These are phyloP conservation scores for Lasius fuliginosus DNA, from an alignment of 2,888 invertebrate species.

Conservation along the genomic window DNA sequence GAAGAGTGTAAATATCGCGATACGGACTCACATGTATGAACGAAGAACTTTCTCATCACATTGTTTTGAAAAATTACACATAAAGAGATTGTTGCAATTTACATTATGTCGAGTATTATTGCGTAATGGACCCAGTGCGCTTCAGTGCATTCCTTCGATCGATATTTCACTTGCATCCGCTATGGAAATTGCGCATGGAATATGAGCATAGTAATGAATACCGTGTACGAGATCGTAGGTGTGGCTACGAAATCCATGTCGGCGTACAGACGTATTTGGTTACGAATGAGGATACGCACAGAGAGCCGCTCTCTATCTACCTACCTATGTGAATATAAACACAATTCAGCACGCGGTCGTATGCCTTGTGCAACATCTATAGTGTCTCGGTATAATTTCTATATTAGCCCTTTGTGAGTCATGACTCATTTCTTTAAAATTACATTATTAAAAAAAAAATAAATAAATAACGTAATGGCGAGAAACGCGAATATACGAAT, in stretches of 20 bases:
- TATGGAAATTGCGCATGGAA: slow-evolving; percentile 42
- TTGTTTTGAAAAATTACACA: background rate
- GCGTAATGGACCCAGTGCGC: slow-evolving; percentile 7
- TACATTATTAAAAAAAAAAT: background rate
- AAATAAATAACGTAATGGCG: background rate
- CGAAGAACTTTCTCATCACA: background rate
- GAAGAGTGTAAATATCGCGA: background rate
- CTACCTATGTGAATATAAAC: slow-evolving; percentile 70
- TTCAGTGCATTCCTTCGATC: slow-evolving; percentile 27
- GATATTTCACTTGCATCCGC: slow-evolving; percentile 39
- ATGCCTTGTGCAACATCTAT: background rate
- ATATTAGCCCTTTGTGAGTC: background rate
- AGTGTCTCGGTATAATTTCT: slow-evolving; percentile 3
- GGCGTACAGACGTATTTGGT: slow-evolving; percentile 83
- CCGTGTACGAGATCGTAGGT: slow-evolving; percentile 67
- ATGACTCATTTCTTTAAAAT: slow-evolving; percentile 4
- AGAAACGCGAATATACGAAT: background rate
- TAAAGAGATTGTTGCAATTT: background rate
- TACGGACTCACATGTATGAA: background rate
- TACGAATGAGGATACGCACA: slow-evolving; percentile 78
- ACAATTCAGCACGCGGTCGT: slow-evolving; percentile 61
- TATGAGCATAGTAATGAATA: slow-evolving; percentile 38
- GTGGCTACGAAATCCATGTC: slow-evolving; percentile 65
- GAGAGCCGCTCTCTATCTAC: slow-evolving; percentile 53
- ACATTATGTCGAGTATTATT: slow-evolving; percentile 10